Percentiles rank a stretch among this genome's conserved stretches.
Evolutionary conservation across 2,888 invertebrate species (phyloP).

Genomic region (Pristionchus entomophagus): DNA sequence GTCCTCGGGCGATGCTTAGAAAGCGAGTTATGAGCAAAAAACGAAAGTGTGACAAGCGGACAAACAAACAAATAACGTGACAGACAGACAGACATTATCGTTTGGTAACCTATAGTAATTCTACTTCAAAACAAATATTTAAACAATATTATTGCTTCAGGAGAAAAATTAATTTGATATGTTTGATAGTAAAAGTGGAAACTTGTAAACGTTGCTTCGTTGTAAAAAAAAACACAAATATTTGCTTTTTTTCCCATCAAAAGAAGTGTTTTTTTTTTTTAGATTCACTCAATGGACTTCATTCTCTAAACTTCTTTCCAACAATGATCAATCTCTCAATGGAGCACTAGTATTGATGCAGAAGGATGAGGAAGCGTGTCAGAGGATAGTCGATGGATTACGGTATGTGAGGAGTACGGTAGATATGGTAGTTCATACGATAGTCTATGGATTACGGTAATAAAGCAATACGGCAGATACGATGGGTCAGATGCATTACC

Average conservation of each 20-base stretch:
- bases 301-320: not conserved
- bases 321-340: not conserved
- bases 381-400: not conserved
- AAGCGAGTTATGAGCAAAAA: too few species aligned
- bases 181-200: too few species aligned
- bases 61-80: too few species aligned
- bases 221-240: too few species aligned
- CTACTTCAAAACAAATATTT: too few species aligned
- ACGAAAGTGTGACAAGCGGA: too few species aligned
- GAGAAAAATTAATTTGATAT: too few species aligned
- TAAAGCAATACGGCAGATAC: not conserved
- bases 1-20: too few species aligned
- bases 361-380: not conserved
- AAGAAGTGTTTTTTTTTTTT: not conserved
- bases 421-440: not conserved
- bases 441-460: not conserved
- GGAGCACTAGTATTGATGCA: not conserved
- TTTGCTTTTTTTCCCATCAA: not conserved
- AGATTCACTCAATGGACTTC: conserved; percentile 34
- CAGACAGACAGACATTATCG: too few species aligned
- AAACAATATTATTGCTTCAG: too few species aligned
- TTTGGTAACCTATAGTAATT: too few species aligned
- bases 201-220: too few species aligned
- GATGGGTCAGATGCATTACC: not conserved
- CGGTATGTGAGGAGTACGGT: not conserved